phyloP scores from a whole-genome alignment of 1,140 invertebrate genomes.

The Bemisia tabaci region DNA sequence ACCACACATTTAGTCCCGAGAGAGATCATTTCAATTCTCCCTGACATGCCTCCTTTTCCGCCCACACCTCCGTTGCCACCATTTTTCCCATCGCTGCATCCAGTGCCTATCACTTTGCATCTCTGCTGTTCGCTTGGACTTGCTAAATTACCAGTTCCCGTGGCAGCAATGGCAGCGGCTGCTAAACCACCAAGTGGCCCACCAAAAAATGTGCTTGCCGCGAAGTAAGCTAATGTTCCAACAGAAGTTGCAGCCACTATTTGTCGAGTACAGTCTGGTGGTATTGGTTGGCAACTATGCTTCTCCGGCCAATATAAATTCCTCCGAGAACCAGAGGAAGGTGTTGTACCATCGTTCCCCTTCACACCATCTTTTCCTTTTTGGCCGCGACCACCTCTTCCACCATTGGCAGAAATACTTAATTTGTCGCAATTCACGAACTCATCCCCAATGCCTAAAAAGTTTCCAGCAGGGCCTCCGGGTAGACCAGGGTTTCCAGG shows the following conservation, averaged over 20 bases:
- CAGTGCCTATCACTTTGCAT: too few relatives aligned
- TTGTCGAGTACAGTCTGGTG: too few relatives aligned
- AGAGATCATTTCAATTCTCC: not conserved
- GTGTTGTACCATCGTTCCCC: not conserved
- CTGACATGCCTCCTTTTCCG: not conserved
- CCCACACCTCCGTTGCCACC: not conserved
- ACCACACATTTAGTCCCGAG: not conserved
- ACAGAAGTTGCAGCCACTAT: too few relatives aligned
- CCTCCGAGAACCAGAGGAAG: not conserved
- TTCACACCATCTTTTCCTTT: conserved; percentile 3
- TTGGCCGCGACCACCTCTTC: conserved; percentile 4
- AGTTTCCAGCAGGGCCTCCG: conserved; percentile 1
- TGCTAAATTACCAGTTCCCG: too few relatives aligned
- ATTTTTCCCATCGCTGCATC: too few relatives aligned
- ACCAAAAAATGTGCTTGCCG: too few relatives aligned
- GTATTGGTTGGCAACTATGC: too few relatives aligned
- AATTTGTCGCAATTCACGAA: not conserved
- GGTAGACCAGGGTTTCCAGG: not conserved
- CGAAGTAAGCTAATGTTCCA: too few relatives aligned
- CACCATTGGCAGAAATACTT: conserved; percentile 2
- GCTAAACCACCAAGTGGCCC: too few relatives aligned
- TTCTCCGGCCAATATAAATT: not conserved
- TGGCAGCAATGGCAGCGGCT: too few relatives aligned
- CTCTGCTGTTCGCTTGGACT: too few relatives aligned
- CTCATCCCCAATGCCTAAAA: conserved; percentile 4